These are phyloP conservation scores for Hypolimnas misippus DNA, from an alignment of 2,888 invertebrate genomes.

Conservation along the genomic window DNA sequence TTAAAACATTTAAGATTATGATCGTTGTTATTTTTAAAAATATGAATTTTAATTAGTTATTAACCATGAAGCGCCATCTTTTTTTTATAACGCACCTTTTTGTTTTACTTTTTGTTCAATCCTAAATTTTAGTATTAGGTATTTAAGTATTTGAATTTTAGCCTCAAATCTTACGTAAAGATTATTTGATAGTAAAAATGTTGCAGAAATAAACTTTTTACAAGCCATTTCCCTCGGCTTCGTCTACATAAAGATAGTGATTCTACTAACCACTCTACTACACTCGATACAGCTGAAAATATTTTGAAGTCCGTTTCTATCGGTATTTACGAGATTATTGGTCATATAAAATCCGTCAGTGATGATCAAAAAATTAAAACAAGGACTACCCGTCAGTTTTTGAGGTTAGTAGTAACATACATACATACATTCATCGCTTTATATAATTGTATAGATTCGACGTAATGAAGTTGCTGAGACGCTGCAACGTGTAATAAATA, in stretches of 20 bases:
- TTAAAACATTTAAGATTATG: conserved; percentile 2
- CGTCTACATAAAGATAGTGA: no score
- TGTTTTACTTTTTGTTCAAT: background rate
- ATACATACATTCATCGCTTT: background rate
- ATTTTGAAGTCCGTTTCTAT: no score
- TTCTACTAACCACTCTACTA: no score
- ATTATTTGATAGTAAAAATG: background rate
- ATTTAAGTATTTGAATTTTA: conserved; percentile 1
- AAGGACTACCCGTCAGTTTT: no score
- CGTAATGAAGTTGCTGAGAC: background rate
- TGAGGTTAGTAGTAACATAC: background rate
- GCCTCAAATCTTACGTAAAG: background rate
- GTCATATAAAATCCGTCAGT: no score
- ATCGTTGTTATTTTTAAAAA: conserved; percentile 3
- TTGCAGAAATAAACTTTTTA: background rate
- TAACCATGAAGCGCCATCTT: conserved; percentile 14
- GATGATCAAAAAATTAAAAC: no score
- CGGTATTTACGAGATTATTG: no score
- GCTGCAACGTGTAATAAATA: background rate
- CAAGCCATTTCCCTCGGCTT: background rate
- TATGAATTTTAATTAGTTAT: conserved; percentile 5
- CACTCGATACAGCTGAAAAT: no score
- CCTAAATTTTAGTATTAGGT: background rate
- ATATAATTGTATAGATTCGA: background rate
- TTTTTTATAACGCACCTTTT: background rate